Conservation (phyloP, 2,797 vertebrate species). For the Typhlichthys eigenmanni region DNA sequence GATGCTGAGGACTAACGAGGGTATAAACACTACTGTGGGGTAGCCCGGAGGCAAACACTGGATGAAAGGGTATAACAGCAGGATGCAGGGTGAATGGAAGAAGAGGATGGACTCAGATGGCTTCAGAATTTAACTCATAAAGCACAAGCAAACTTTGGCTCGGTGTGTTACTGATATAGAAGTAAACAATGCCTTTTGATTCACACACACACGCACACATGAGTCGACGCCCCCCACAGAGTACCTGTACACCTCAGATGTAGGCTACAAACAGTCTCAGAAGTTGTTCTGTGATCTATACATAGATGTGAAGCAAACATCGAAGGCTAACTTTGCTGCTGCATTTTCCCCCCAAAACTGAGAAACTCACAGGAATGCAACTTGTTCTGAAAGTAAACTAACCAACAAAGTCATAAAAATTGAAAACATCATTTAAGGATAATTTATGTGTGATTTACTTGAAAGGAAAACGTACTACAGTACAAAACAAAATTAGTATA, state of each 20-base stretch:
- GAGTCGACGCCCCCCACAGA: conserved; percentile 45
- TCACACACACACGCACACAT: conserved; percentile 46
- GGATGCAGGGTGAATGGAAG: neutral
- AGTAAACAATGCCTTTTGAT: conserved; percentile 63
- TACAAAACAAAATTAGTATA: too few species aligned
- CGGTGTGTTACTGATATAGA: conserved; percentile 41
- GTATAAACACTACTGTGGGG: too few species aligned
- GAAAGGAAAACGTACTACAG: too few species aligned
- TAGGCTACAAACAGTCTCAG: conserved; percentile 56
- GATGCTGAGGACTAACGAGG: too few species aligned
- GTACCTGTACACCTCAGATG: conserved; percentile 57
- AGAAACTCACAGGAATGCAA: conserved; percentile 23
- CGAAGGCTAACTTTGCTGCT: conserved; percentile 60
- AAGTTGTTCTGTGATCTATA: conserved; percentile 68
- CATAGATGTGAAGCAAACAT: conserved; percentile 59
- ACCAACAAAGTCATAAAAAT: conserved; percentile 27
- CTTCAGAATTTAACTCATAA: neutral
- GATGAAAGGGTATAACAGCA: too few species aligned
- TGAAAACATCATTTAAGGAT: conserved; percentile 21
- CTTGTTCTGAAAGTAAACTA: conserved; percentile 38
- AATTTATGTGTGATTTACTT: too few species aligned
- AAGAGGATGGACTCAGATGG: too few species aligned
- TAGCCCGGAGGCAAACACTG: too few species aligned
- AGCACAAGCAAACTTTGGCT: conserved; percentile 31
- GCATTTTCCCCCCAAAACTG: conserved; percentile 25